These are phyloP conservation scores for Prosopocoilus inquinatus DNA, from an alignment of 2,888 invertebrate genomes.

Conservation along the genomic window DNA sequence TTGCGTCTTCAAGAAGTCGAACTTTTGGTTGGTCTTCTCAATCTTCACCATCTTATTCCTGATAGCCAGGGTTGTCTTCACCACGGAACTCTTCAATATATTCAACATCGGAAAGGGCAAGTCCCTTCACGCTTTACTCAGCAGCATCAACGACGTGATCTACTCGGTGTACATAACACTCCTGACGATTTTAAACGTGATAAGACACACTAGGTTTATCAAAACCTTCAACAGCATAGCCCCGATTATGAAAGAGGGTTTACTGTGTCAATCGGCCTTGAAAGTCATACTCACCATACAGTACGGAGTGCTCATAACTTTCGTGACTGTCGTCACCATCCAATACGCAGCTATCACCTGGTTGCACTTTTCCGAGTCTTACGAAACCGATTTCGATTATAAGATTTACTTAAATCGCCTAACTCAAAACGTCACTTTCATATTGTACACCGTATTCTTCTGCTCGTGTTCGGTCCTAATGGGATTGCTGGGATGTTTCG, in stretches of 20 bases:
- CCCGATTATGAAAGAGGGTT: conserved; percentile 35
- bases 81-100: conserved; percentile 35
- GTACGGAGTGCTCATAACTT: conserved; percentile 30
- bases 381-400: conserved; percentile 32
- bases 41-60: conserved; percentile 29
- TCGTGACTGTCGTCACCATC: conserved; percentile 27
- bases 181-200: conserved; percentile 34
- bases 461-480: conserved; percentile 33
- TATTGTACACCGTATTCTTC: conserved; percentile 40
- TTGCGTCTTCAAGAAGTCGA: conserved; percentile 39
- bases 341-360: conserved; percentile 33
- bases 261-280: conserved; percentile 41
- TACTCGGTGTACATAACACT: conserved; percentile 38
- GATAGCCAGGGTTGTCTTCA: conserved; percentile 30
- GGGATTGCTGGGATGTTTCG: conserved; percentile 44
- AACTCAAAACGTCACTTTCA: conserved; percentile 38
- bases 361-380: conserved; percentile 36
- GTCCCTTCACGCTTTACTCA: conserved; percentile 39
- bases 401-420: conserved; percentile 36
- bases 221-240: conserved; percentile 36
- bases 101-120: conserved; percentile 29
- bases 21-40: conserved; percentile 38
- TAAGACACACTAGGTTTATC: conserved; percentile 37
- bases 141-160: conserved; percentile 39
- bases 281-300: conserved; percentile 28